phyloP scores from a whole-genome alignment of 2,797 vertebrate species.

The Periparus ater region DNA sequence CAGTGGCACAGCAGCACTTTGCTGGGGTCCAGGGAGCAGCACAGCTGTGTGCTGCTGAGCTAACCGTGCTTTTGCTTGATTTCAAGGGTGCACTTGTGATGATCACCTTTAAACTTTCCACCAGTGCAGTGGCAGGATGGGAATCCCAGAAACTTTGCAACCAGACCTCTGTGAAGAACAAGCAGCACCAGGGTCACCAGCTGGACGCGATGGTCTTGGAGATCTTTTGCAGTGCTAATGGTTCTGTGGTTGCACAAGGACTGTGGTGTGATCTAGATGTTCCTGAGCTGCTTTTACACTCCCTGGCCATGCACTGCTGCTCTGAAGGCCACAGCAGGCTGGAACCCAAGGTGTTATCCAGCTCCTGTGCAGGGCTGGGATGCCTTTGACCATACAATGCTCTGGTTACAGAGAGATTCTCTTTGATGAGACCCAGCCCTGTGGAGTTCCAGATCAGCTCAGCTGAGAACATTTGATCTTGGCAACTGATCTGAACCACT shows the following conservation, averaged over 20 bases:
- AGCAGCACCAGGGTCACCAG: not conserved
- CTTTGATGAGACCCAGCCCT: not conserved
- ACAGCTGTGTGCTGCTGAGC: not conserved
- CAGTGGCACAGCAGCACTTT: not conserved
- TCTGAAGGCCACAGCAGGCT: not conserved
- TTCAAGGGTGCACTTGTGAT: not conserved
- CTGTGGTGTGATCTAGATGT: not conserved
- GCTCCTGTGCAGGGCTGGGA: not conserved
- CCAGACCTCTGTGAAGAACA: not conserved
- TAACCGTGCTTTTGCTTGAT: not conserved
- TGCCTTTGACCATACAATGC: fast-evolving
- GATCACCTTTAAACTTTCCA: not conserved
- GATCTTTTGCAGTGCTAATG: not conserved
- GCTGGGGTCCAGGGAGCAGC: not conserved
- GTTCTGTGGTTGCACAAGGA: not conserved
- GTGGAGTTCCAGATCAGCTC: not conserved
- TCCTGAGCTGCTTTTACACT: not conserved
- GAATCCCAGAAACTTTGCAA: not conserved
- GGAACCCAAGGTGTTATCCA: not conserved
- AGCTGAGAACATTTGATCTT: not conserved
- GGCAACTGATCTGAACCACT: not conserved
- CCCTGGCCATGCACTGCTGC: not conserved
- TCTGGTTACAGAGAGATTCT: not conserved
- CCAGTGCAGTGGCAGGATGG: not conserved
- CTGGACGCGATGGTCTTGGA: fast-evolving